Percentiles rank a stretch among this genome's conserved stretches.
These are phyloP conservation scores for Zaprionus vittiger DNA, from an alignment of 1,140 invertebrate genomes.

Conservation along the genomic window DNA sequence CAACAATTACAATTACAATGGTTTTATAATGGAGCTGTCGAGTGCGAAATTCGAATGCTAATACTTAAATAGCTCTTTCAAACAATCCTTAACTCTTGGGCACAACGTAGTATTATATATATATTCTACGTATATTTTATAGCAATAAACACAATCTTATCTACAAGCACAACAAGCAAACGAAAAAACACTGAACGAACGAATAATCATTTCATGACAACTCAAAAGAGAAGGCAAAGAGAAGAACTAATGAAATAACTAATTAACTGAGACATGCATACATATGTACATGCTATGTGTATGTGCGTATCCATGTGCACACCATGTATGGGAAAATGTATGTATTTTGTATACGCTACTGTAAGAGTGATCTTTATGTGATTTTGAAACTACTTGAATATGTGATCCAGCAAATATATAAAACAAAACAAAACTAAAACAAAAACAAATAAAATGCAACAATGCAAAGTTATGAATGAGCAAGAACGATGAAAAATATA, in stretches of 20 bases:
- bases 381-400: constrained; percentile 83
- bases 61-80: constrained; percentile 34
- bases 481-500: constrained; percentile 58
- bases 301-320: constrained; percentile 26
- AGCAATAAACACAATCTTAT: constrained; percentile 54
- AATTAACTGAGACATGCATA: constrained; percentile 55
- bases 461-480: constrained; percentile 39
- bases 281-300: constrained; percentile 13
- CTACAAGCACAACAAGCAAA: constrained; percentile 53
- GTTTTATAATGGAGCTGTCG: constrained; percentile 81
- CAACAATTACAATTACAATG: constrained; percentile 28
- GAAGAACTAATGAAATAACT: constrained; percentile 52
- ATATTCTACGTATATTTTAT: constrained; percentile 55
- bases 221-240: constrained; percentile 51
- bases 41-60: constrained; percentile 59
- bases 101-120: constrained; percentile 48
- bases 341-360: constrained; percentile 83
- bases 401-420: constrained; percentile 76
- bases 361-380: constrained; percentile 83
- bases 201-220: constrained; percentile 59
- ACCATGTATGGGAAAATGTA: constrained; percentile 57
- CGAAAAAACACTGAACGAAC: constrained; percentile 34
- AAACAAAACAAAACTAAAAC: constrained; percentile 44
- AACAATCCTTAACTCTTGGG: constrained; percentile 49
- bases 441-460: constrained; percentile 37